phyloP scores from a whole-genome alignment of 1,140 invertebrate genomes.

The Bombus sylvicola region DNA sequence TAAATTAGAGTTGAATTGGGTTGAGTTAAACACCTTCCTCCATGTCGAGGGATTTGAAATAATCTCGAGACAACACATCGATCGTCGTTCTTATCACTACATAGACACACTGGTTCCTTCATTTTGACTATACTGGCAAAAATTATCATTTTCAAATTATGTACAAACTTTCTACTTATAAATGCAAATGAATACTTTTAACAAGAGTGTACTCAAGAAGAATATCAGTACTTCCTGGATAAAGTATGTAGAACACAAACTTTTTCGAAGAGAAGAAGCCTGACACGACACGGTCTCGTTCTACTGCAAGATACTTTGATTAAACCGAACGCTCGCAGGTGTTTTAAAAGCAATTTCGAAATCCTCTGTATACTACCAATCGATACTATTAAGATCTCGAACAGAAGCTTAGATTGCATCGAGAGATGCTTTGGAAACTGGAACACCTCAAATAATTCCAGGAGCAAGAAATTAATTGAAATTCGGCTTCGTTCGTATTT shows the following conservation, averaged over 20 bases:
- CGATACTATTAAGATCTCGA: background rate
- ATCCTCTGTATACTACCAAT: background rate
- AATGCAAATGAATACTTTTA: too few species aligned
- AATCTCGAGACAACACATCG: background rate
- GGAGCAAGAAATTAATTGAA: background rate
- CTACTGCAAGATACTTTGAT: background rate
- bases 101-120: too few species aligned
- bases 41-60: background rate
- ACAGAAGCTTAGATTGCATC: background rate
- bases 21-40: background rate
- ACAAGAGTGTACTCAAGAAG: too few species aligned
- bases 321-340: background rate
- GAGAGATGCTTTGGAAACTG: too few species aligned
- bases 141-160: too few species aligned
- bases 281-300: background rate
- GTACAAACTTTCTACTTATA: too few species aligned
- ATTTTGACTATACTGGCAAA: too few species aligned
- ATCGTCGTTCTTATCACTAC: background rate
- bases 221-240: background rate
- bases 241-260: rapidly evolving
- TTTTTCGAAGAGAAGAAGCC: background rate
- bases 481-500: background rate
- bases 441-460: background rate
- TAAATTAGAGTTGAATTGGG: background rate
- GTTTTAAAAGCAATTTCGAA: background rate